Evolutionary conservation across 2,113 vertebrate genomes (phyloP).

Genomic region (Falco punctatus): DNA sequence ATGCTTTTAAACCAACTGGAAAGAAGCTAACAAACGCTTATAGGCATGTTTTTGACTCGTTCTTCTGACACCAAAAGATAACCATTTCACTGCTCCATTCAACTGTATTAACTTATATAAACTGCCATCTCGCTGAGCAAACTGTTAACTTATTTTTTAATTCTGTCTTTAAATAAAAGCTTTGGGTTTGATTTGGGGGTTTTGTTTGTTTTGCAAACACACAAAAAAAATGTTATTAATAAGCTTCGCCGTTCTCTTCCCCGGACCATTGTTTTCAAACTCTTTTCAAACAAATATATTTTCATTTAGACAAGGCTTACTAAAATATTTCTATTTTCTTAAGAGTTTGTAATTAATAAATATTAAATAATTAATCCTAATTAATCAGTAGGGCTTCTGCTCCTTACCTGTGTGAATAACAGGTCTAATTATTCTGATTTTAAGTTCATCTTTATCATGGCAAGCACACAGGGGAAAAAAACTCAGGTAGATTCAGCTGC

Average conservation of each 20-base stretch:
- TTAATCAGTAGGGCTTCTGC: neutral
- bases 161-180: conserved; percentile 78
- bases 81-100: conserved; percentile 56
- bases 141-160: conserved; percentile 74
- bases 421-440: neutral
- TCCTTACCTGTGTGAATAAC: neutral
- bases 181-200: conserved; percentile 19
- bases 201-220: conserved; percentile 63
- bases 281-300: neutral
- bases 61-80: conserved; percentile 60
- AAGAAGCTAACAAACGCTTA: conserved; percentile 17
- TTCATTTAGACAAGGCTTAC: neutral
- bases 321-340: neutral
- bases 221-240: neutral
- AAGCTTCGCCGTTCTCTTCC: neutral
- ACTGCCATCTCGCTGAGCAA: conserved; percentile 72
- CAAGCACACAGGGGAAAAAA: neutral
- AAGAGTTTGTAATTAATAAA: neutral
- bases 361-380: neutral
- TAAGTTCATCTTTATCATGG: neutral
- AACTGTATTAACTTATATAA: conserved; percentile 62
- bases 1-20: conserved; percentile 62
- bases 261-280: neutral
- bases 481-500: neutral
- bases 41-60: conserved; percentile 72